These are phyloP conservation scores for Poecilus cupreus DNA, from an alignment of 2,888 invertebrate genomes.

Conservation along the genomic window DNA sequence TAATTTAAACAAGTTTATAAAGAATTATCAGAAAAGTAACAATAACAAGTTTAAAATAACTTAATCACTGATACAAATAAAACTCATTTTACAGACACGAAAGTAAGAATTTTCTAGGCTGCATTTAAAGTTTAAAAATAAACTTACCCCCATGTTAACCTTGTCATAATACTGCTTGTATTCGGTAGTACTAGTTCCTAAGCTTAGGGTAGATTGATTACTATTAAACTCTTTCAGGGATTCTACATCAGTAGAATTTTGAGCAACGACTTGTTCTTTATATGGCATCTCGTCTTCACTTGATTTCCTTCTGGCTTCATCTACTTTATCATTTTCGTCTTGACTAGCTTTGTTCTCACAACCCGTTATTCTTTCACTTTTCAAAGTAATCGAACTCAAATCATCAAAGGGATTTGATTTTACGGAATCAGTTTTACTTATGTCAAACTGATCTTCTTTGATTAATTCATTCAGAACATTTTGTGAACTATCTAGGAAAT, in stretches of 20 bases:
- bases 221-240: slow-evolving; percentile 73
- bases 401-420: slow-evolving; percentile 66
- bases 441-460: slow-evolving; percentile 66
- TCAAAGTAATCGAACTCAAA: slow-evolving; percentile 70
- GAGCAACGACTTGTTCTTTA: slow-evolving; percentile 73
- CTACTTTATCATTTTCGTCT: slow-evolving; percentile 59
- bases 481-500: slow-evolving; percentile 61
- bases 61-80: too few relatives aligned
- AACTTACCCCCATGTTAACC: slow-evolving; percentile 49
- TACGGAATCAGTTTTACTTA: slow-evolving; percentile 62
- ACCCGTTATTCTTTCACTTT: slow-evolving; percentile 63
- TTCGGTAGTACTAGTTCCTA: slow-evolving; percentile 80
- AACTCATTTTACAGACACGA: not conserved
- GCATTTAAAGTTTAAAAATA: not conserved
- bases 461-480: slow-evolving; percentile 70
- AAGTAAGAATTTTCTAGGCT: not conserved
- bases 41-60: too few relatives aligned
- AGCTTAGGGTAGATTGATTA: slow-evolving; percentile 74
- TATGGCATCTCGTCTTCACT: slow-evolving; percentile 71
- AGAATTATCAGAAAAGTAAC: too few relatives aligned
- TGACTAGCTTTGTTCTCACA: slow-evolving; percentile 44
- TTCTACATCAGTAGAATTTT: slow-evolving; percentile 73
- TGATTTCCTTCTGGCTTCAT: slow-evolving; percentile 69
- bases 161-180: slow-evolving; percentile 83
- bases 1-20: too few relatives aligned